A percentile compares a stretch with the other conserved stretches of the same genome.
phyloP scores from a whole-genome alignment of 2,888 invertebrate genomes.

The Leucania comma region DNA sequence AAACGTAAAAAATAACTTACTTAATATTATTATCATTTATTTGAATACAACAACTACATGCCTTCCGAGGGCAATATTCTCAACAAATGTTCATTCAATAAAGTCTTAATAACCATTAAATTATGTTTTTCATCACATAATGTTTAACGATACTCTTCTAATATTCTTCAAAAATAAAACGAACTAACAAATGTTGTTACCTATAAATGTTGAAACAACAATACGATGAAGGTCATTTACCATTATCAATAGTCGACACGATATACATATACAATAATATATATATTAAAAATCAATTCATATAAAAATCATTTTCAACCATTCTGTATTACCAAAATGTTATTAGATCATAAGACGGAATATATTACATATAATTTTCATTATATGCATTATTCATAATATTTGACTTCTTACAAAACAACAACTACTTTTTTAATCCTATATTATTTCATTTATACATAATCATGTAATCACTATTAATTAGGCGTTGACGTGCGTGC shows the following conservation, averaged over 20 bases:
- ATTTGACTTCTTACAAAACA: slow-evolving; percentile 89
- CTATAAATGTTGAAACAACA: slow-evolving; percentile 77
- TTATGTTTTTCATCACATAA: slow-evolving; percentile 89
- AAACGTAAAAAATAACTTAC: slow-evolving; percentile 91
- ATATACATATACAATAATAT: slow-evolving; percentile 83
- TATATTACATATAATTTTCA: slow-evolving; percentile 88
- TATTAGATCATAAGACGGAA: slow-evolving; percentile 89
- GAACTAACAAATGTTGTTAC: slow-evolving; percentile 82
- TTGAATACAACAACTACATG: slow-evolving; percentile 90
- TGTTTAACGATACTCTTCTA: slow-evolving; percentile 89
- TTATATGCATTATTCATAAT: slow-evolving; percentile 85
- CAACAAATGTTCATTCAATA: slow-evolving; percentile 89
- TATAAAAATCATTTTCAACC: slow-evolving; percentile 89
- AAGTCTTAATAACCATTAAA: slow-evolving; percentile 89
- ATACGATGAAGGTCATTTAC: slow-evolving; percentile 73
- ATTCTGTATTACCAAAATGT: slow-evolving; percentile 82
- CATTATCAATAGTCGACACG: slow-evolving; percentile 81
- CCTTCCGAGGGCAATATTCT: slow-evolving; percentile 88
- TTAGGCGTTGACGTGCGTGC: slow-evolving; percentile 80
- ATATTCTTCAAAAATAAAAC: slow-evolving; percentile 82
- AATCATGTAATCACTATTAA: slow-evolving; percentile 83
- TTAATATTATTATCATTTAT: slow-evolving; percentile 90
- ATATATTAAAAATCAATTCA: slow-evolving; percentile 87
- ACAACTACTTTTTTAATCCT: slow-evolving; percentile 88
- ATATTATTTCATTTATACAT: slow-evolving; percentile 81